Conservation (phyloP, 1,140 invertebrate genomes). For the Megalonaias nervosa region DNA sequence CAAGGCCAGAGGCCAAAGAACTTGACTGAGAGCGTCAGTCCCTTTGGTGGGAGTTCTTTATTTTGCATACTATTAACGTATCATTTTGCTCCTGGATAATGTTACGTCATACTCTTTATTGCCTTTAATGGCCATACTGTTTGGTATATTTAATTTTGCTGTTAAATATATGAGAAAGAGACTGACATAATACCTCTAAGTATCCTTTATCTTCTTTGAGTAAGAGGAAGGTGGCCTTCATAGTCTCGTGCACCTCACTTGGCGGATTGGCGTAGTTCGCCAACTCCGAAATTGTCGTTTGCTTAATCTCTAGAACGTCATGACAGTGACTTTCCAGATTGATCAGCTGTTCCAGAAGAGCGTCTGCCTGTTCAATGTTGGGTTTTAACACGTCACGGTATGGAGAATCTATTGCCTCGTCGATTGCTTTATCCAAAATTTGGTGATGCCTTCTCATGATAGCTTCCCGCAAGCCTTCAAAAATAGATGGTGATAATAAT, state of each 20-base stretch:
- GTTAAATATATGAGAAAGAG: no score
- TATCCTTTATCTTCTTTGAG: slow-evolving; percentile 18
- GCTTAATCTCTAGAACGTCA: slow-evolving; percentile 16
- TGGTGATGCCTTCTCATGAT: slow-evolving; percentile 21
- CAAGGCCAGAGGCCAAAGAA: no score
- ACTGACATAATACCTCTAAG: no score
- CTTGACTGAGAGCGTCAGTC: no score
- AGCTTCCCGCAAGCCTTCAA: no score
- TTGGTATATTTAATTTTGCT: no score
- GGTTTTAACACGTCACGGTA: slow-evolving; percentile 12
- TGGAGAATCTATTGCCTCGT: slow-evolving; percentile 18
- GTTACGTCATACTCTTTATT: no score
- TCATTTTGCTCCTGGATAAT: no score
- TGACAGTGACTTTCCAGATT: slow-evolving; percentile 23
- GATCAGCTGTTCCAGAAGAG: slow-evolving; percentile 9
- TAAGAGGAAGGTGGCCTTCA: slow-evolving; percentile 29
- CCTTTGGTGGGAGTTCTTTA: no score
- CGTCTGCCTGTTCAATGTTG: slow-evolving; percentile 5
- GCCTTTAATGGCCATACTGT: no score
- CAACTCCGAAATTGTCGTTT: slow-evolving; percentile 28
- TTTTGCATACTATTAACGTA: no score
- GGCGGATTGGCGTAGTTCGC: slow-evolving; percentile 28
- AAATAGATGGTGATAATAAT: no score
- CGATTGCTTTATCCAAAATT: slow-evolving; percentile 17
- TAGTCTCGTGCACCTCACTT: slow-evolving; percentile 25